Evolutionary conservation across 2,888 invertebrate species (phyloP), one percentile per base, ranked within the genome.

Genomic region (Chelonus formosanus): DNA sequence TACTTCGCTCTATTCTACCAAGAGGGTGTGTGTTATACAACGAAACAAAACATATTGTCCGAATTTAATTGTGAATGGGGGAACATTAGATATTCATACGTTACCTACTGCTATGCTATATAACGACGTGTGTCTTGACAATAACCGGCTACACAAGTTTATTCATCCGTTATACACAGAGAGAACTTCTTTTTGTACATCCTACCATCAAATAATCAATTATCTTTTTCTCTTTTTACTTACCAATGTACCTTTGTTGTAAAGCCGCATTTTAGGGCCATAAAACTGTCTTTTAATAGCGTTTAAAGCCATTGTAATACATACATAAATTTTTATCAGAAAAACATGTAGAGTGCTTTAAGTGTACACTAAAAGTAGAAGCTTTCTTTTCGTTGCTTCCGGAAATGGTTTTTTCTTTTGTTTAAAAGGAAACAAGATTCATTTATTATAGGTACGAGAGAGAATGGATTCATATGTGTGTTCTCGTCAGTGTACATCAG

Each of bases 41-140:
- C 79, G 79, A 83, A 83, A 82, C 82, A 83, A 83, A 83, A 83
- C 83, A 83, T 83, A 83, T 83, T 83, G 83, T 82, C 79, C 78
- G 80, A 82, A 83, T 83, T 83, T 83, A 82, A 82, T 83, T 83
- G 80, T 81, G 74, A 81, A 74, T 75, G 65, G 72, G 68, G 56
- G 64, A 76, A 77, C 79, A 81, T 83, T 82, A 81, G 80, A 82
- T 82, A 83, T 83, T 83, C 83, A 83, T 83, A 82, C 77, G 82
- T 78, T 80, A 78, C 79, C 62, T 65, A 69, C 56, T 57, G 69
- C 65, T 63, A 61, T 20, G 62, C 63, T 44, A 53, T 65, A 47
- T 31, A 32, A 77, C 77, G 36, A 56, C 61, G 66, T 50, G 56
- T 57, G 62, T 36, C 67, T 53, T 63, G 61, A 62, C 62, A 67